phyloP scores from a whole-genome alignment of 2,797 vertebrate genomes.

The Margarornis squamiger region DNA sequence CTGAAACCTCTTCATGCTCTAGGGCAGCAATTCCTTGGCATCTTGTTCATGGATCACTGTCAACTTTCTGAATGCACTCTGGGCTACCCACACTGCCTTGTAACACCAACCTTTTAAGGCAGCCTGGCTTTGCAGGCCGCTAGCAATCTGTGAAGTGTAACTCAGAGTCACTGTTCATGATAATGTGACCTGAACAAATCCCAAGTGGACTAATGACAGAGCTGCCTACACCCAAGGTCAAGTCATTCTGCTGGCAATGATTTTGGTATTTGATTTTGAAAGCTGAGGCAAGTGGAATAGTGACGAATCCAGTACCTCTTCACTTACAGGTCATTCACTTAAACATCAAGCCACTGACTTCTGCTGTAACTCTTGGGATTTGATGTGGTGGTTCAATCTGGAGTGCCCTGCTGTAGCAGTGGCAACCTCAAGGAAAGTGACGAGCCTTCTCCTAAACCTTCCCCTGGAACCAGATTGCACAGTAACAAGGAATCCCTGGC shows the following conservation, averaged over 20 bases:
- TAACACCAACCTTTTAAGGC: neutral
- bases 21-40: neutral
- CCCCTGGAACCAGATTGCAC: slow-evolving; percentile 33
- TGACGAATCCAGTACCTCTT: neutral
- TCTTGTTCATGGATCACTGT: neutral
- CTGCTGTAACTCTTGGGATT: neutral
- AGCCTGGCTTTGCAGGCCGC: rapidly evolving
- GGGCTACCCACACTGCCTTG: neutral
- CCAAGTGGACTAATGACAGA: neutral
- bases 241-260: slow-evolving; percentile 31
- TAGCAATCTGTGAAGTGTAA: neutral
- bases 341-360: neutral
- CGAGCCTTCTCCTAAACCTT: neutral
- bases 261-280: slow-evolving; percentile 21
- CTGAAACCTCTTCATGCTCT: neutral
- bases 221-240: neutral
- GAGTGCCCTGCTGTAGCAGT: neutral
- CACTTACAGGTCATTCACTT: neutral
- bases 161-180: neutral
- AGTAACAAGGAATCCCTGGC: slow-evolving; percentile 56
- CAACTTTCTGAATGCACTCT: neutral
- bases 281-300: neutral
- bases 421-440: neutral
- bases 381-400: neutral
- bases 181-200: neutral